Evolutionary conservation across 2,888 invertebrate genomes (phyloP), one percentile per base, ranked within the genome.

Genomic region (Lasiommata megera): DNA sequence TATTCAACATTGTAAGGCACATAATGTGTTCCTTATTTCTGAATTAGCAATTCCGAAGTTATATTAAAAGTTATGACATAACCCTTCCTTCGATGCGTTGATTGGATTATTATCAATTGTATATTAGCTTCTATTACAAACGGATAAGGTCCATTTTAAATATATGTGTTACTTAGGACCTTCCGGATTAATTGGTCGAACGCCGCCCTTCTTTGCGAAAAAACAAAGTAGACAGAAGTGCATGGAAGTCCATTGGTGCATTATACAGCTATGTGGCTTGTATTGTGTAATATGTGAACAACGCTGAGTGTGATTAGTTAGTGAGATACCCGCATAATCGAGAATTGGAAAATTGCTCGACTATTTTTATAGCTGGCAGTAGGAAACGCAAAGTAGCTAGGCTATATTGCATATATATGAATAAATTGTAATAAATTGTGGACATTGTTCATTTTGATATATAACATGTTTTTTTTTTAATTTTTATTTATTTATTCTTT

Each of bases 151-250:
- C 31, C 14, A 47, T 55, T 38, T 34, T 34, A 34, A 34, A 38
- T 50, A 3, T 6, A 38, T 0, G 14, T n/a, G 1, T 28, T 6
- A 51, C 18, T 14, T 41, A 52, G 12, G 52, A 14, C 8, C 8
- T 41, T 52, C 9, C 58, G 44, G 47, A 29, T 23, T 28, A 23
- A 43, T 47, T 50, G 29, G 34, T 23, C n/a, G 29, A 48, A 56
- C 40, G 41, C 66, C 67, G 66, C 67, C 67, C 65, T 67, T 62
- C 58, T 46, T 56, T 63, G 66, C 65, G 66, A 67, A 67, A 65
- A 67, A 67, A 64, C 60, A 43, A 56, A 58, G 52, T 57, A 43
- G 53, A 54, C 53, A 59, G 44, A 60, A 61, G 44, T 48, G 43
- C 60, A 61, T 62, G 66, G 56, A 63, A 60, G 60, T 66, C 58